Percentiles rank a stretch among this genome's conserved stretches.
phyloP scores from a whole-genome alignment of 92 coral and sea anemone species.

The Epizoanthus ramosus region DNA sequence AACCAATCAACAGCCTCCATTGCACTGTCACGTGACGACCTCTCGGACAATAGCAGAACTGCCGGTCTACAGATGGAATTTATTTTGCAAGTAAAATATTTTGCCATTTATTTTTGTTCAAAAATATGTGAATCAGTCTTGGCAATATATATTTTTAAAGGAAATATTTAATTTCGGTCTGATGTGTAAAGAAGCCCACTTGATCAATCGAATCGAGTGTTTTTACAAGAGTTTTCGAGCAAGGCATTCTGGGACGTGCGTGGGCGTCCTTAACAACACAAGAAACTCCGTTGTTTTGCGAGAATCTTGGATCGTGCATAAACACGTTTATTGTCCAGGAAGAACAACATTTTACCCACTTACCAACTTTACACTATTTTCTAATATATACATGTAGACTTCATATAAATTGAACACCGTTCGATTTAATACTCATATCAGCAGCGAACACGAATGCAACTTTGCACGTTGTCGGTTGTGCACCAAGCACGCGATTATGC shows the following conservation, averaged over 20 bases:
- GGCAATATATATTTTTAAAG: background rate
- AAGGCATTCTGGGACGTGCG: conserved; percentile 11
- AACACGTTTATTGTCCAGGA: background rate
- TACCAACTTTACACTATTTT: background rate
- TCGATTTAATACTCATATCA: too few relatives aligned
- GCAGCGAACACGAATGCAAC: background rate
- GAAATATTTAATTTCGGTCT: background rate
- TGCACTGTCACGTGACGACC: conserved; percentile 7
- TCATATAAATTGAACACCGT: too few relatives aligned
- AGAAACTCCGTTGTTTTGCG: background rate
- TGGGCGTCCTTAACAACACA: conserved; percentile 40
- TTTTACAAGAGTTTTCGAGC: background rate
- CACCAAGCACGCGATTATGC: conserved; percentile 5
- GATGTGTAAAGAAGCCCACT: too few relatives aligned
- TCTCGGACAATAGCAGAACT: background rate
- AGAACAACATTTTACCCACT: background rate
- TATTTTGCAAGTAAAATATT: background rate
- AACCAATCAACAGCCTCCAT: conserved; percentile 18
- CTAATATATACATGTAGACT: background rate
- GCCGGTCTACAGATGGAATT: too few relatives aligned
- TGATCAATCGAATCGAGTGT: too few relatives aligned
- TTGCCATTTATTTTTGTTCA: background rate
- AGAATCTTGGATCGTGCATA: background rate
- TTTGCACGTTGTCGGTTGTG: background rate
- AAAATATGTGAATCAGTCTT: background rate